Percentiles rank a stretch among this genome's conserved stretches.
phyloP scores from a whole-genome alignment of 2,888 invertebrate species.

The Hypomecis atomaria region DNA sequence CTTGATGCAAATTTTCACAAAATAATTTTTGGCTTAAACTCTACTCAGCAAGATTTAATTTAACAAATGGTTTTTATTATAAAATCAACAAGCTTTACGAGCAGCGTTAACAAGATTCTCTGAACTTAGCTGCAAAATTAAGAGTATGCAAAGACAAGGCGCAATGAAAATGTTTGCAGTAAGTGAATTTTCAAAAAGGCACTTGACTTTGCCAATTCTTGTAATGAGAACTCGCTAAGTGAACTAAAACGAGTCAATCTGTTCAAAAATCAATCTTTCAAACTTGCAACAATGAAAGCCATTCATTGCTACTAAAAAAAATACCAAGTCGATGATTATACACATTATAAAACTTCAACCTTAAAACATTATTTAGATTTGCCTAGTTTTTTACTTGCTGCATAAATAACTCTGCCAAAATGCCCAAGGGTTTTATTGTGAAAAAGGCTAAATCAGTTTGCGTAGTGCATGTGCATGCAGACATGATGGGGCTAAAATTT shows the following conservation, averaged over 20 bases:
- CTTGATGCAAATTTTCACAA: slow-evolving; percentile 19
- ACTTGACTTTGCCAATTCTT: background rate
- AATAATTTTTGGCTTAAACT: slow-evolving; percentile 32
- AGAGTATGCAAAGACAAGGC: slow-evolving; percentile 8
- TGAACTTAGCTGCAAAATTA: slow-evolving; percentile 18
- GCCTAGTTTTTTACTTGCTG: too few species aligned
- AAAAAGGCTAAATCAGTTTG: too few species aligned
- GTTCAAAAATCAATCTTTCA: too few species aligned
- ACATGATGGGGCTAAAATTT: too few species aligned
- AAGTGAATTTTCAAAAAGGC: slow-evolving; percentile 1
- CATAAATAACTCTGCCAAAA: too few species aligned
- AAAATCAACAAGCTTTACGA: slow-evolving; percentile 34
- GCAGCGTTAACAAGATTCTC: slow-evolving; percentile 29
- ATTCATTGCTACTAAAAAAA: too few species aligned
- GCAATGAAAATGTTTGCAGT: slow-evolving; percentile 11
- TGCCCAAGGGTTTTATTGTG: too few species aligned
- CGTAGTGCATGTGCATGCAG: too few species aligned
- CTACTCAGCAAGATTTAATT: slow-evolving; percentile 30
- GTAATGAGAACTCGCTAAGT: background rate
- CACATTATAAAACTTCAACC: too few species aligned
- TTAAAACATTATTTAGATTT: too few species aligned
- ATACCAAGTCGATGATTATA: too few species aligned
- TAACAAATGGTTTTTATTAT: slow-evolving; percentile 29
- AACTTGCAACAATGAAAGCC: too few species aligned
- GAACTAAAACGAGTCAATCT: background rate